These are phyloP conservation scores for Neogale vison DNA, from an alignment of 2,113 vertebrate species.

Conservation along the genomic window DNA sequence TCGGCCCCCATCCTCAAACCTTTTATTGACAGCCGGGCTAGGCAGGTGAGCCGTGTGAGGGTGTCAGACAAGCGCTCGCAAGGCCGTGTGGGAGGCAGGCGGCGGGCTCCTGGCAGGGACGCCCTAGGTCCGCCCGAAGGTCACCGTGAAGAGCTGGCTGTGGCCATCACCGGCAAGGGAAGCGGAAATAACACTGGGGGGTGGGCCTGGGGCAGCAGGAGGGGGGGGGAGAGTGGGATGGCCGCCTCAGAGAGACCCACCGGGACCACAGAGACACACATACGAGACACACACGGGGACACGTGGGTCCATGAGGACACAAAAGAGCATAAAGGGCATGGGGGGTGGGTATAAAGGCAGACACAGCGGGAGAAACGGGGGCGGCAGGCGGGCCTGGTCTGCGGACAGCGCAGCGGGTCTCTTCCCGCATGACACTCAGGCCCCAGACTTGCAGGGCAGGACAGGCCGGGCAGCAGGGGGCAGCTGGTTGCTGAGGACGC, in stretches of 20 bases:
- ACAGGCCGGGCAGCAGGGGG: background rate
- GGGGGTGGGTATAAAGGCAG: background rate
- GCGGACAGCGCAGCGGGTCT: background rate
- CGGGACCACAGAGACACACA: background rate
- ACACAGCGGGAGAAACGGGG: background rate
- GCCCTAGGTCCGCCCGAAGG: accelerated
- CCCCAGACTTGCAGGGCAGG: background rate
- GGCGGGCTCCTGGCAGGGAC: background rate
- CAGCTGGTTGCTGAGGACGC: background rate
- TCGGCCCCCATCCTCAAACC: background rate
- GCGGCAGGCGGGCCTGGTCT: background rate
- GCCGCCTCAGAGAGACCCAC: background rate
- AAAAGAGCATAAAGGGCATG: accelerated
- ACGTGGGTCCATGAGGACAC: background rate
- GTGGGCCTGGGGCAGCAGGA: background rate
- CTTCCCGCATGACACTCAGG: background rate
- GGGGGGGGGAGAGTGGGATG: background rate
- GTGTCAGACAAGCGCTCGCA: background rate
- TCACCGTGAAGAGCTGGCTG: background rate
- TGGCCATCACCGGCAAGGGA: background rate
- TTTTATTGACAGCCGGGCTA: constrained; percentile 63
- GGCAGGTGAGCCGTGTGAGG: background rate
- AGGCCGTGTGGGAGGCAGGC: background rate
- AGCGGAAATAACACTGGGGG: constrained; percentile 63
- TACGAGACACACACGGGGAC: background rate